Evolutionary conservation across 2,888 invertebrate species (phyloP).

Genomic region (Rhodophaea formosa): DNA sequence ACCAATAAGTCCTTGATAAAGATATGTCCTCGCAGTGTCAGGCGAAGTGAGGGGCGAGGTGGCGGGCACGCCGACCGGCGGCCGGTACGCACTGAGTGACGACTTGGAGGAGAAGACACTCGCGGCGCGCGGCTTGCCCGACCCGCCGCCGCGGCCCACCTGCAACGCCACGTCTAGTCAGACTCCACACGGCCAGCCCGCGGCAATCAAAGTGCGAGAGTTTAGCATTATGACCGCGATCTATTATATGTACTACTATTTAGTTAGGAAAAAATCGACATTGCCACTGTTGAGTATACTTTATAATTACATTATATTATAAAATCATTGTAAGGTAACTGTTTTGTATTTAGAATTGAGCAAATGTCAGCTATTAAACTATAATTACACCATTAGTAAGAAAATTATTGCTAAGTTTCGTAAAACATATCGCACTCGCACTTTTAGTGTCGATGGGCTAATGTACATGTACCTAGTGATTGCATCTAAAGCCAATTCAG

Average conservation of each 20-base stretch:
- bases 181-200: slow-evolving; percentile 17
- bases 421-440: not conserved
- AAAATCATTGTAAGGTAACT: too few species aligned
- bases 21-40: slow-evolving; percentile 92
- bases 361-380: not conserved
- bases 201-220: slow-evolving; percentile 17
- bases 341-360: not conserved
- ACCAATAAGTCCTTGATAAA: slow-evolving; percentile 92
- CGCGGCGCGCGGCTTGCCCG: slow-evolving; percentile 87
- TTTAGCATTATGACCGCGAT: not conserved
- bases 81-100: slow-evolving; percentile 88
- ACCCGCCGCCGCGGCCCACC: slow-evolving; percentile 70
- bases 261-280: too few species aligned
- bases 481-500: slow-evolving; percentile 8
- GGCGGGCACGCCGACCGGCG: slow-evolving; percentile 87
- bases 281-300: too few species aligned
- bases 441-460: not conserved
- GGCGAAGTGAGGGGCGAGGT: slow-evolving; percentile 94
- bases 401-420: not conserved
- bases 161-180: slow-evolving; percentile 23
- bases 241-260: not conserved
- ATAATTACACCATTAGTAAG: too few species aligned
- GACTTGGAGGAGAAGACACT: slow-evolving; percentile 97
- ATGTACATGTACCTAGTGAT: not conserved
- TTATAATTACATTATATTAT: too few species aligned